A percentile compares a stretch with the other conserved stretches of the same genome.
phyloP scores from a whole-genome alignment of 2,113 vertebrate genomes.

The Pyxicephalus adspersus region DNA sequence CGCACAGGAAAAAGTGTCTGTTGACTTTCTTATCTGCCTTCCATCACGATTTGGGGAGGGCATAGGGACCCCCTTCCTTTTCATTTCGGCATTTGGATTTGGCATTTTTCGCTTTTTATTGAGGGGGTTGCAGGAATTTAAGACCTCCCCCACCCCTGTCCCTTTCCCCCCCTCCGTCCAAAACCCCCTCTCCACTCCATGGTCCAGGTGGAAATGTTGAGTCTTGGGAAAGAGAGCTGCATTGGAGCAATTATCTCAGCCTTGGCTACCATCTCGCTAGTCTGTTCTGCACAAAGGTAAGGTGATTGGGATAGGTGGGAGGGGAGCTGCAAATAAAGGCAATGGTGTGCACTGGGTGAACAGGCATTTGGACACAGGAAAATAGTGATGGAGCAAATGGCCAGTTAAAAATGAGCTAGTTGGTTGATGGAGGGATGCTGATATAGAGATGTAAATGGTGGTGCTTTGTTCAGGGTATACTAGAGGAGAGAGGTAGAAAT shows the following conservation, averaged over 20 bases:
- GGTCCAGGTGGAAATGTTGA: conserved; percentile 94
- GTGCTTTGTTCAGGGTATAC: background rate
- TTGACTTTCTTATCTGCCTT: conserved; percentile 48
- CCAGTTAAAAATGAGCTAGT: background rate
- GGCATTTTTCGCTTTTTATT: conserved; percentile 37
- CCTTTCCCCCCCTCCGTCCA: conserved; percentile 61
- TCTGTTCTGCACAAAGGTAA: conserved; percentile 94
- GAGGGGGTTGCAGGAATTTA: conserved; percentile 66
- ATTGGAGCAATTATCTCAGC: conserved; percentile 88
- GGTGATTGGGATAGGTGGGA: conserved; percentile 39
- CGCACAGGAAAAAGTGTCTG: conserved; percentile 44
- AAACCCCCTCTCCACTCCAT: conserved; percentile 64
- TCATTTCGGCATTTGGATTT: conserved; percentile 30
- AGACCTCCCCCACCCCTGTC: conserved; percentile 53
- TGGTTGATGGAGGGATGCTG: background rate
- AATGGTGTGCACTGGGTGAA: background rate
- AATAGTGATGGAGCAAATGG: background rate
- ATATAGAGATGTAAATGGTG: background rate
- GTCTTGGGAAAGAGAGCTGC: conserved; percentile 91
- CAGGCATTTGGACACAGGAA: background rate
- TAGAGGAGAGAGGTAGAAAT: background rate
- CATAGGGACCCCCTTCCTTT: background rate
- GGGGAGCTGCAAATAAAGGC: conserved; percentile 2
- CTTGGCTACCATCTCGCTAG: conserved; percentile 89
- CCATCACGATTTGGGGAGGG: conserved; percentile 55